Evolutionary conservation across 2,888 invertebrate genomes (phyloP), one percentile per base, ranked within the genome.

Genomic region (Erannis defoliaria): DNA sequence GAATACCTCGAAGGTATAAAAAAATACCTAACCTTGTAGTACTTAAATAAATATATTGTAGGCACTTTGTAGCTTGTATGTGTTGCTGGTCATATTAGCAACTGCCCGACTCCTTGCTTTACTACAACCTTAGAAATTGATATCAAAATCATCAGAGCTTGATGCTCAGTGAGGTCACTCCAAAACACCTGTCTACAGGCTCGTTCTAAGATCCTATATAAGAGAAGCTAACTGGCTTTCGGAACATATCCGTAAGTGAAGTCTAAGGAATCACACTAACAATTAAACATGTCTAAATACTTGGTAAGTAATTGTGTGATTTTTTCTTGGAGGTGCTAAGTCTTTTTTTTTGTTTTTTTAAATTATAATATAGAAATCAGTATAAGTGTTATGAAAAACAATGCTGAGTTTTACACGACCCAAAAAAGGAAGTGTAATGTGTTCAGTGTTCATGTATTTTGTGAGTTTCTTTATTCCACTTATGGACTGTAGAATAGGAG

Each of bases 301-400:
- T 43, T 76, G 75, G 80, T 80, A 59, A 80, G 80, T 75, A 26
- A 18, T 16, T 19, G 29, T 37, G 46, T 35, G 35, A 35, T n/a
- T 6, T 0, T 26, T 26, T 8, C 1, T 26, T 26, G 4, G n/a
- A n/a, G n/a, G n/a, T n/a, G n/a, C n/a, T n/a, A n/a, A n/a, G n/a
- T n/a, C n/a, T n/a, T n/a, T n/a, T n/a, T n/a, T n/a, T n/a, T n/a
- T n/a, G n/a, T n/a, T n/a, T n/a, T n/a, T n/a, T n/a, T n/a, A n/a
- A n/a, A n/a, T 2, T 26, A 26, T 26, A 26, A 26, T 26, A 26
- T 2, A 26, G 23, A 6, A 26, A 6, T 26, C 26, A 23, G 23
- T 26, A 6, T 8, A 5, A 4, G 5, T 26, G 26, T 26, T 26
- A 6, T 26, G 4, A 26, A 26, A 26, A 26, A n/a, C n/a, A n/a